These are phyloP conservation scores for Cnemophilus loriae DNA, from an alignment of 2,113 vertebrate genomes.

Conservation along the genomic window DNA sequence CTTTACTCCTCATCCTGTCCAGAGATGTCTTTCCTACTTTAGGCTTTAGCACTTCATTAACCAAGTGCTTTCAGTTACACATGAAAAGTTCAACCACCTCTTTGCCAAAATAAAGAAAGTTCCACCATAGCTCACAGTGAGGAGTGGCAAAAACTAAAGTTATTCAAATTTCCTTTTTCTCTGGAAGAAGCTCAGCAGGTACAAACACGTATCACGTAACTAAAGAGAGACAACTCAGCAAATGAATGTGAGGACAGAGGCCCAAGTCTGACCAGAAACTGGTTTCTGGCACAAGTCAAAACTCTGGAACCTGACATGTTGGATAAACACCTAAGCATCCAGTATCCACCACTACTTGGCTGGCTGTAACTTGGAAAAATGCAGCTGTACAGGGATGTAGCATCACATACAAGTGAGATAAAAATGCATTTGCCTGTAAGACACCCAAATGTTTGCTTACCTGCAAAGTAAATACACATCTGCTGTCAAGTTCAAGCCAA, in stretches of 20 bases:
- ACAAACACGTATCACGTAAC: background rate
- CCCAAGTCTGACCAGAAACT: background rate
- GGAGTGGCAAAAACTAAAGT: background rate
- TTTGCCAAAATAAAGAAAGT: background rate
- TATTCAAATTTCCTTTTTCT: background rate
- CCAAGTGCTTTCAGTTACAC: background rate
- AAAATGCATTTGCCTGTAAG: background rate
- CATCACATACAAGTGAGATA: background rate
- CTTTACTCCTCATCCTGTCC: background rate
- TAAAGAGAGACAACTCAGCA: background rate
- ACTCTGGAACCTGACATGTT: background rate
- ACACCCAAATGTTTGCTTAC: background rate
- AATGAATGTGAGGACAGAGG: background rate
- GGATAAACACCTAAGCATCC: background rate
- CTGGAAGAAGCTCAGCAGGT: background rate
- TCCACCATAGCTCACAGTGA: background rate
- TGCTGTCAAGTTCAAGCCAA: background rate
- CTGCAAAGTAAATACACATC: background rate
- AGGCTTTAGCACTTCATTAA: background rate
- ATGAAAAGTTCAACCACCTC: background rate
- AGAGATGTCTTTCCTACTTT: background rate
- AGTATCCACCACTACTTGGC: background rate
- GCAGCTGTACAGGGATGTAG: background rate
- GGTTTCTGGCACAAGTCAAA: background rate
- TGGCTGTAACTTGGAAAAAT: background rate